phyloP scores from a whole-genome alignment of 2,113 vertebrate genomes.

The Pluvialis apricaria region DNA sequence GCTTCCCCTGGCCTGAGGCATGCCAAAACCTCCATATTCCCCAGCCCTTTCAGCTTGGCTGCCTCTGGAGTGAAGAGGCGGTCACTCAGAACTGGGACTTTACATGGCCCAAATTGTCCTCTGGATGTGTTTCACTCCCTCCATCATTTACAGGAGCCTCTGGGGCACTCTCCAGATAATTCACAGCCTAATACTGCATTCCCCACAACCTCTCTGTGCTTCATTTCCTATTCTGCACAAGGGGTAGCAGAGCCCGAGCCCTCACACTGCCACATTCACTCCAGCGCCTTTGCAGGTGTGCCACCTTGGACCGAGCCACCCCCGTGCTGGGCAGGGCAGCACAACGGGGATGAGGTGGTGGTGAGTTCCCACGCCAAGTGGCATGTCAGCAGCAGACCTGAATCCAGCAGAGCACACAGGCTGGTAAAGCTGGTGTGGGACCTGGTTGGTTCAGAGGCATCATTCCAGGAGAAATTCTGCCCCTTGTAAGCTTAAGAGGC shows the following conservation, averaged over 20 bases:
- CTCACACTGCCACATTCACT: not conserved
- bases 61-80: accelerated
- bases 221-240: not conserved
- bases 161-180: not conserved
- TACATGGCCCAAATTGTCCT: not conserved
- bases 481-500: not conserved
- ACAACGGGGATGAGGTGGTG: accelerated
- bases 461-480: not conserved
- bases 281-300: not conserved
- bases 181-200: not conserved
- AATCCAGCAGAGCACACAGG: not conserved
- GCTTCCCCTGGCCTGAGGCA: not conserved
- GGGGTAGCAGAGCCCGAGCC: not conserved
- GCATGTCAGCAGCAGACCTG: not conserved
- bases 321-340: not conserved
- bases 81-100: not conserved
- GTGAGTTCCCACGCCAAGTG: not conserved
- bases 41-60: not conserved
- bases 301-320: not conserved
- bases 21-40: not conserved
- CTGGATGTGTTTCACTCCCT: not conserved
- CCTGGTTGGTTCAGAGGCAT: not conserved
- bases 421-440: not conserved
- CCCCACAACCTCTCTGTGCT: not conserved
- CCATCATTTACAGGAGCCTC: not conserved